Base-by-base conservation (phyloP, 2,797 vertebrate genomes). In the Takifugu ocellatus region DNA sequence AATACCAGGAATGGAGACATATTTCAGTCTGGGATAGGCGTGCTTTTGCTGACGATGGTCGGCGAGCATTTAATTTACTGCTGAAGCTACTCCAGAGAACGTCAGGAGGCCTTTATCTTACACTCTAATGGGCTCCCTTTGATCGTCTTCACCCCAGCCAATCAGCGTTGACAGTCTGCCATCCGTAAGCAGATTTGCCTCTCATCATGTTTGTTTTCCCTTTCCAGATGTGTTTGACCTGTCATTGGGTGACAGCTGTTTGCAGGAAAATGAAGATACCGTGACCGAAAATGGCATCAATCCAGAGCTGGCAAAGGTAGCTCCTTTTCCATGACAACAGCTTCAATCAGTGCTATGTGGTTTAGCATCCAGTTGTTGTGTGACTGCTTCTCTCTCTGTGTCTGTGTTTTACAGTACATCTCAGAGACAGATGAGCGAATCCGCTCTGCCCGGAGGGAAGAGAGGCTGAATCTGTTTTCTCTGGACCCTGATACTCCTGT, bases 401-500 rank as follows among this genome's bases (percentile, higher is more conserved):
- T 61, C 39, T 70, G 43, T 58, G 25, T 55, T 12, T 51, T 47
- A 16, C 70, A 99, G 97, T 98, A 98, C 70, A 94, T 96, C 82
- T 90, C 91, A 25, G 97, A 98, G 90, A 98, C 96, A 6, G 96
- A 99, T 78, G 96, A 98, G 62, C 87, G 87, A 1, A 93, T 95
- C 57, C 93, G 92, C 79, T 84, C 85, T 14, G 93, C 91, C 56
- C 90, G 97, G 75, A 92, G 92, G 77, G 81, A 90, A 57, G 94
- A 96, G 68, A 86, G 97, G 21, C 74, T 98, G 11, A 99, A 98
- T 83, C 90, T 98, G 51, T 99, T 99, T 84, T 98, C 94, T 0
- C 88, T 99, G 72, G 96, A 98, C 79, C 93, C 96, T 9, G 96
- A 98, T 67, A 94, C 95, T 70, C 93, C 93, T 44, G 96, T 98